Conservation (phyloP, 1,140 invertebrate genomes). For the Dendroctonus valens region DNA sequence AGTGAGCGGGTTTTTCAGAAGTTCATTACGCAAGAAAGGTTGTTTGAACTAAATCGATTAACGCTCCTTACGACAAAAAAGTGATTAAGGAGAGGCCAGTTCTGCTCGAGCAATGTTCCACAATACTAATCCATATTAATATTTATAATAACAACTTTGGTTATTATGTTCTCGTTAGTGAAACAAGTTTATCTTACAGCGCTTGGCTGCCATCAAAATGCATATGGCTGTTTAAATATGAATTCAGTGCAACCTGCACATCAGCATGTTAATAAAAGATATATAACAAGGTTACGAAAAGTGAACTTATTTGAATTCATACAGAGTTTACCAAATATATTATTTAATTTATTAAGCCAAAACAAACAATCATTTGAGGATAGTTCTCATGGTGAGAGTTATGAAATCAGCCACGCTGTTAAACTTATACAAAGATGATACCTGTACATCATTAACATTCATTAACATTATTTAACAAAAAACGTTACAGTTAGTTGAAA, state of each 20-base stretch:
- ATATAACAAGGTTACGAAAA: neutral
- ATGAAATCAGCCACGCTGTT: too few relatives aligned
- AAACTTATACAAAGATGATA: too few relatives aligned
- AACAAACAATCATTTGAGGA: too few relatives aligned
- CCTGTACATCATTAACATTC: too few relatives aligned
- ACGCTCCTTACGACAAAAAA: constrained; percentile 4
- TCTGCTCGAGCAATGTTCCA: constrained; percentile 3
- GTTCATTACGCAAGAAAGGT: constrained; percentile 13
- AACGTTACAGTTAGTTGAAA: too few relatives aligned
- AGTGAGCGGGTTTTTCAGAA: constrained; percentile 6
- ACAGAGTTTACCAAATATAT: too few relatives aligned
- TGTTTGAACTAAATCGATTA: constrained; percentile 9
- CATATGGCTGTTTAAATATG: neutral
- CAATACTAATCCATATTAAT: constrained; percentile 7
- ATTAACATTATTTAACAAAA: too few relatives aligned
- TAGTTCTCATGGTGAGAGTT: too few relatives aligned
- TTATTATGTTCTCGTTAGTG: constrained; percentile 21
- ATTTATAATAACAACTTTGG: constrained; percentile 18
- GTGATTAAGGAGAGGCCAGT: constrained; percentile 5
- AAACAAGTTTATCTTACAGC: constrained; percentile 16
- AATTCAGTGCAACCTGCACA: too few relatives aligned
- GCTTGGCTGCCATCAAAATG: neutral
- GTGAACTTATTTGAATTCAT: neutral
- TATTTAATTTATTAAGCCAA: too few relatives aligned
- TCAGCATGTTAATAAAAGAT: too few relatives aligned